Base-by-base conservation (phyloP, 2,797 vertebrate genomes). In the Huso huso region DNA sequence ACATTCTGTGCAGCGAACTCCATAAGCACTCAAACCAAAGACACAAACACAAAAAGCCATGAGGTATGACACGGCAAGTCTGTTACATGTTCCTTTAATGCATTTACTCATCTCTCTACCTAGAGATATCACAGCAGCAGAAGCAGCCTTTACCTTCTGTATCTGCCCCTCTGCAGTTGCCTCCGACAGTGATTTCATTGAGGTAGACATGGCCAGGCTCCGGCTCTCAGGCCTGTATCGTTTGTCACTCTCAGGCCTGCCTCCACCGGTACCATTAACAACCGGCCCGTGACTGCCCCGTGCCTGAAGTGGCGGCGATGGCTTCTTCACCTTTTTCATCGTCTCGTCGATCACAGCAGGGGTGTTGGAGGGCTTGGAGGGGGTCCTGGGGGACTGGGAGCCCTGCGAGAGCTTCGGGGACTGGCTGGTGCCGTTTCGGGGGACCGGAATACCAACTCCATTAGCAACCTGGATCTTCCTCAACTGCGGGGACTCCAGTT, bases 291-390 rank as follows among this genome's bases (percentile, higher is more conserved):
- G 1, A 84, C 73, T 78, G 77, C 82, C 78, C 71, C 83, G 85
- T 6, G 71, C 72, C 68, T 80, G 87, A 66, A 76, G 80, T 61
- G 80, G 72, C 0, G 83, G 72, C 5, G 80, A 67, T 0, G 78
- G 82, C 75, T 95, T 95, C 83, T 93, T 94, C 71, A 84, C 81
- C 73, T 87, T 93, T 80, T 83, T 90, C 53, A 87, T 86, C 1
- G 83, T 69, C 12, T 92, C 89, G 7, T 86, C 86, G 0, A 90
- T 81, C 48, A 90, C 11, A 0, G 78, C 58, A 0, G 89, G 90
- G 0, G 69, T 49, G 0, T 77, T 75, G 0, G 75, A 51, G 51
- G 81, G 78, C 66, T 86, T 92, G 1, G 75, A 71, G 0, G 77
- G 60, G 12, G 80, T 78, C 1, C 82, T 84, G 23, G 87, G 79